phyloP scores from a whole-genome alignment of 2,888 invertebrate genomes.

The Scotopteryx bipunctaria region DNA sequence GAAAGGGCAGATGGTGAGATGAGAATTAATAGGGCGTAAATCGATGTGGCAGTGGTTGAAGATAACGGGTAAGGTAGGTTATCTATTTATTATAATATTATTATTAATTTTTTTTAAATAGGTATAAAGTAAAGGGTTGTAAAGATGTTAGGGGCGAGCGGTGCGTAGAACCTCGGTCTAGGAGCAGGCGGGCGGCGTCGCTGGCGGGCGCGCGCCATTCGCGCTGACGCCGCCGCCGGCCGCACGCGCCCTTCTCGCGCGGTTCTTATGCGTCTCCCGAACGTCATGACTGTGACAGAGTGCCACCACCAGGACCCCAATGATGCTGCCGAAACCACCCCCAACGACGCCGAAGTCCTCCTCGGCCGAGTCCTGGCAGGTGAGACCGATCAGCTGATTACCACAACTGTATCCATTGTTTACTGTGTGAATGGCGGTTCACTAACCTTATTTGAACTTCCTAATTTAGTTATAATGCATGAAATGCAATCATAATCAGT shows the following conservation, averaged over 20 bases:
- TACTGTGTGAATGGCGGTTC: slow-evolving; percentile 42
- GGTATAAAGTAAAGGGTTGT: slow-evolving; percentile 33
- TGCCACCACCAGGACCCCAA: slow-evolving; percentile 58
- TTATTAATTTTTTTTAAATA: neutral
- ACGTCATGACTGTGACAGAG: slow-evolving; percentile 78
- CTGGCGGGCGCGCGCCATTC: slow-evolving; percentile 72
- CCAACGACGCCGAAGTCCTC: slow-evolving; percentile 69
- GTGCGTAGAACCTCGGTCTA: slow-evolving; percentile 55
- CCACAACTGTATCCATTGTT: slow-evolving; percentile 40
- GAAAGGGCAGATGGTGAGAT: too few relatives aligned
- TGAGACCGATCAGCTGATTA: slow-evolving; percentile 65
- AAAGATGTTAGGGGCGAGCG: slow-evolving; percentile 61
- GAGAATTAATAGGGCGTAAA: too few relatives aligned
- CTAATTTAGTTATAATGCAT: slow-evolving; percentile 30
- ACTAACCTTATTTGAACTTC: slow-evolving; percentile 36
- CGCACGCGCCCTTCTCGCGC: slow-evolving; percentile 72
- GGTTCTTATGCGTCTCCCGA: slow-evolving; percentile 73
- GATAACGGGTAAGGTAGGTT: too few relatives aligned
- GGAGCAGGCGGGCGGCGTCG: slow-evolving; percentile 71
- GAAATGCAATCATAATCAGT: slow-evolving; percentile 24
- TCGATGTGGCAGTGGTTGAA: too few relatives aligned
- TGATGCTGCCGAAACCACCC: slow-evolving; percentile 46
- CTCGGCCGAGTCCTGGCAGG: slow-evolving; percentile 79
- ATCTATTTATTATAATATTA: too few relatives aligned
- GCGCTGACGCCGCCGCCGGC: slow-evolving; percentile 78